These are phyloP conservation scores for Orbicella faveolata DNA, from an alignment of 64 coral and sea anemone species.

Conservation along the genomic window DNA sequence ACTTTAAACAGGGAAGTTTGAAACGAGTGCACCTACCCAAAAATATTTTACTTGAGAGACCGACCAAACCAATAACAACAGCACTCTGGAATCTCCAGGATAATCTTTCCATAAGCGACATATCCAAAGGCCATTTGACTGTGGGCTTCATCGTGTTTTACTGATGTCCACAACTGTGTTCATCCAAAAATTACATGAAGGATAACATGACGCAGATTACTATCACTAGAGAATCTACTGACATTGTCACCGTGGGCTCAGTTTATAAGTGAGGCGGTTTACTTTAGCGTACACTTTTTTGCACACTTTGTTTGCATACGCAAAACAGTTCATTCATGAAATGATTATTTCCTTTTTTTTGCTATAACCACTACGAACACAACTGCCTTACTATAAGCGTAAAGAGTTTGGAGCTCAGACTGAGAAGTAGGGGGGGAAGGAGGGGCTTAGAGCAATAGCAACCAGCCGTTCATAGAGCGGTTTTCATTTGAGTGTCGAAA, in stretches of 20 bases:
- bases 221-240: not conserved
- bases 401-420: not conserved
- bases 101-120: constrained; percentile 13
- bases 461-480: too few species aligned
- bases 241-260: not conserved
- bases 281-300: too few species aligned
- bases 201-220: not conserved
- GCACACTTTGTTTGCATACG: too few species aligned
- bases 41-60: constrained; percentile 51
- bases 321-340: too few species aligned
- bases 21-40: constrained; percentile 6
- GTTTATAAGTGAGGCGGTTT: not conserved
- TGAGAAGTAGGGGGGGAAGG: not conserved
- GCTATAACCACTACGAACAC: too few species aligned
- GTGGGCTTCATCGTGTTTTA: not conserved
- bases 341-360: too few species aligned
- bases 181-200: not conserved
- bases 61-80: constrained; percentile 41
- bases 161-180: too few species aligned
- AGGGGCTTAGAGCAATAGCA: too few species aligned
- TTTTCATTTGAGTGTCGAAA: too few species aligned
- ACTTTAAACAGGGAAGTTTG: too few species aligned
- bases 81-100: constrained; percentile 52
- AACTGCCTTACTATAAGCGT: too few species aligned
- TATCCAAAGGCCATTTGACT: constrained; percentile 35